phyloP scores from a whole-genome alignment of 2,888 invertebrate species.

The Trissoscelio sp. region DNA sequence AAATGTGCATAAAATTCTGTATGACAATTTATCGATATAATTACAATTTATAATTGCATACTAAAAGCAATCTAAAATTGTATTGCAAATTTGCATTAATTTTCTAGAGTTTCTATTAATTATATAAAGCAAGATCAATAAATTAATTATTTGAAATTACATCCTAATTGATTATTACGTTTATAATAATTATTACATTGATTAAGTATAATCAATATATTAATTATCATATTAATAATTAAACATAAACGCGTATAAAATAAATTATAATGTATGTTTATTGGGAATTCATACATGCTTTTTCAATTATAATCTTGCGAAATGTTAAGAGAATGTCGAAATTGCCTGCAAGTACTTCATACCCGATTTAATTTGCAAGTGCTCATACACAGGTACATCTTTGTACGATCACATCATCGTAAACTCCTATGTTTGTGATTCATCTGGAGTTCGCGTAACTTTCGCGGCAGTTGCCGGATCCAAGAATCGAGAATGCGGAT shows the following conservation, averaged over 20 bases:
- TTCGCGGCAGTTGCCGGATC: slow-evolving; percentile 3
- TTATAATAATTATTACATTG: neutral
- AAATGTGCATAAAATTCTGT: neutral
- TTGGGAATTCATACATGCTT: no score
- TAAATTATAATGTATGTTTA: no score
- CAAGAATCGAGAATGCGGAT: slow-evolving; percentile 16
- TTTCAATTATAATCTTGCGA: no score
- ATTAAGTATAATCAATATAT: neutral
- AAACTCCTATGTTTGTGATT: slow-evolving; percentile 39
- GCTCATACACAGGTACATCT: slow-evolving; percentile 16
- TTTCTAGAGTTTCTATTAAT: neutral
- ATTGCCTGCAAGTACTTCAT: slow-evolving; percentile 4
- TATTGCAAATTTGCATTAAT: neutral
- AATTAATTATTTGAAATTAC: neutral
- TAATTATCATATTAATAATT: neutral
- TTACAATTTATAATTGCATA: neutral
- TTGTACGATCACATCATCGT: slow-evolving; percentile 26
- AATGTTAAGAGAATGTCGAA: no score
- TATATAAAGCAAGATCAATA: neutral
- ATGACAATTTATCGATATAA: neutral
- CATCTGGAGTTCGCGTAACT: slow-evolving; percentile 32
- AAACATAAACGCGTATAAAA: no score
- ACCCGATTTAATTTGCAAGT: slow-evolving; percentile 11
- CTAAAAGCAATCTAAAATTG: neutral
- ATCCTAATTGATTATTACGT: neutral